phyloP scores from a whole-genome alignment of 2,888 invertebrate species.

The Pyralis farinalis region DNA sequence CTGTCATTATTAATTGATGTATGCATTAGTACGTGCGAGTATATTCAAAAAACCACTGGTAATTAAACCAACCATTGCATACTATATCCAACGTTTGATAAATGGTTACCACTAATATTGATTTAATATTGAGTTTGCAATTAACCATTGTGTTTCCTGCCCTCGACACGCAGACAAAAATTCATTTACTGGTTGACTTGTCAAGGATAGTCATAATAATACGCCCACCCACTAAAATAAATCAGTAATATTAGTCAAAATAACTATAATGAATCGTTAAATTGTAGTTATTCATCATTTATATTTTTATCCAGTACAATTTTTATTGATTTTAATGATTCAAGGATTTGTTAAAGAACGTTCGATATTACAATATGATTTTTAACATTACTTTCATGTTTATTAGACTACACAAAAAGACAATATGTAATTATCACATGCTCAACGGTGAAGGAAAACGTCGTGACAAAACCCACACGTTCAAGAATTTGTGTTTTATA shows the following conservation, averaged over 20 bases:
- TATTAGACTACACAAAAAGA: too few species aligned
- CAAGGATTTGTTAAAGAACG: too few species aligned
- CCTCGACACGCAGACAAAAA: constrained; percentile 8
- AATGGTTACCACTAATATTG: constrained; percentile 3
- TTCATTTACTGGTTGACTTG: constrained; percentile 12
- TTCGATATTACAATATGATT: too few species aligned
- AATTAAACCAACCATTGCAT: neutral
- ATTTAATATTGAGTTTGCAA: constrained; percentile 16
- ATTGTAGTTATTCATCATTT: neutral
- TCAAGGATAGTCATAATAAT: constrained; percentile 13
- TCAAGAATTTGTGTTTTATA: too few species aligned
- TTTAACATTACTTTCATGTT: too few species aligned
- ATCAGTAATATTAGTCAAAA: neutral
- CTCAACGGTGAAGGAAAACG: too few species aligned
- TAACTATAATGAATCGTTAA: neutral
- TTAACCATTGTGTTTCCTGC: constrained; percentile 18
- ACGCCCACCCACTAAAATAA: constrained; percentile 10
- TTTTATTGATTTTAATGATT: too few species aligned
- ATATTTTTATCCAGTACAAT: neutral
- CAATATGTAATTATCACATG: too few species aligned
- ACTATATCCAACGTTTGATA: constrained; percentile 1
- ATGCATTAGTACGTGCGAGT: too few species aligned
- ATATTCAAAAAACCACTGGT: too few species aligned
- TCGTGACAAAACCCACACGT: too few species aligned
- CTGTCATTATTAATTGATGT: too few species aligned